phyloP scores from a whole-genome alignment of 2,113 vertebrate species.

The Pimephales promelas region DNA sequence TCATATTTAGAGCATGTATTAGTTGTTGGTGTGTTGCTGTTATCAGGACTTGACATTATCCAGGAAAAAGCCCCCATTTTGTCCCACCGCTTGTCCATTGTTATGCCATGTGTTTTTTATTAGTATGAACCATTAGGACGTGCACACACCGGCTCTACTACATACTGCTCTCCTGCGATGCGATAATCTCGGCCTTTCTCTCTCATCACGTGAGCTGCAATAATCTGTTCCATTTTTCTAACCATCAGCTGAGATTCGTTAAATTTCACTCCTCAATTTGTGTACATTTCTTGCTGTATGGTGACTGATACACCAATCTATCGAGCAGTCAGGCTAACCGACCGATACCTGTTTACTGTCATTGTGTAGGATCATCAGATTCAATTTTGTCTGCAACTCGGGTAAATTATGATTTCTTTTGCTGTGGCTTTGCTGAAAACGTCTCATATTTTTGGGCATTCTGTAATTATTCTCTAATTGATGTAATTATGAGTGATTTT shows the following conservation, averaged over 20 bases:
- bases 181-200: background rate
- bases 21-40: background rate
- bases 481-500: background rate
- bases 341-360: background rate
- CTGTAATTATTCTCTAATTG: background rate
- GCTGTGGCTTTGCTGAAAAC: background rate
- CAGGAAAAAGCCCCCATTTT: slow-evolving; percentile 35
- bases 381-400: background rate
- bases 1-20: background rate
- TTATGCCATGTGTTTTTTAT: slow-evolving; percentile 50
- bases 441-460: background rate
- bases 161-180: background rate
- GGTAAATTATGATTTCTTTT: background rate
- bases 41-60: slow-evolving; percentile 25
- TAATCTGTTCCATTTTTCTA: background rate
- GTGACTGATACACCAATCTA: background rate
- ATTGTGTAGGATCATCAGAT: background rate
- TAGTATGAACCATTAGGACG: slow-evolving; percentile 22
- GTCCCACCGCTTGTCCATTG: slow-evolving; percentile 26
- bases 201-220: background rate
- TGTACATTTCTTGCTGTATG: background rate
- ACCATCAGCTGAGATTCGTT: background rate
- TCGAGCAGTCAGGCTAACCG: background rate
- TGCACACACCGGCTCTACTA: slow-evolving; percentile 5
- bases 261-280: background rate